Conservation (phyloP, 2,888 invertebrate species). For the Zootermopsis nevadensis region DNA sequence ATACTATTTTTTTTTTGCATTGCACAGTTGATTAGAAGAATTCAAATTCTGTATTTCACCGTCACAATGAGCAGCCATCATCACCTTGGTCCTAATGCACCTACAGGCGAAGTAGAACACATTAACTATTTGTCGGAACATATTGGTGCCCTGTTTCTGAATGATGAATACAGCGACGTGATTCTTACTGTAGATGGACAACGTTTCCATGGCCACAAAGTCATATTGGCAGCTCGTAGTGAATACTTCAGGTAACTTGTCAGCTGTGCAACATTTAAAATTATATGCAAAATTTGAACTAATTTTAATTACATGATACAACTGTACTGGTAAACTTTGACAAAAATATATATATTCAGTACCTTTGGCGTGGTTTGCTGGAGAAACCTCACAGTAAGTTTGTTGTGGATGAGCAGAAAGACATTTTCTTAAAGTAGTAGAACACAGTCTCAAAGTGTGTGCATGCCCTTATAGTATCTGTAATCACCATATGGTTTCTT, state of each 20-base stretch:
- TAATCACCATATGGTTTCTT: no score
- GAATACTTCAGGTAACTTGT: constrained; percentile 88
- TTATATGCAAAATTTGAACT: background rate
- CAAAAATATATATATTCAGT: no score
- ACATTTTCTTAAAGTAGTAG: no score
- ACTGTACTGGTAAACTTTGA: no score
- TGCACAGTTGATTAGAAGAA: background rate
- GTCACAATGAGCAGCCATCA: constrained; percentile 56
- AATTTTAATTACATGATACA: no score
- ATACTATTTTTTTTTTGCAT: background rate
- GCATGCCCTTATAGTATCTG: no score
- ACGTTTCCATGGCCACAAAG: constrained; percentile 76
- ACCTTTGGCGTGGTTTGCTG: no score
- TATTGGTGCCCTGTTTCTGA: constrained; percentile 86
- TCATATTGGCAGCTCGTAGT: constrained; percentile 94
- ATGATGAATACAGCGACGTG: constrained; percentile 92
- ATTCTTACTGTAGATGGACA: constrained; percentile 86
- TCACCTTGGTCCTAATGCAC: constrained; percentile 60
- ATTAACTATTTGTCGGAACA: constrained; percentile 82
- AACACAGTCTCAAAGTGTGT: no score
- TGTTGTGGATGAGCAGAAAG: no score
- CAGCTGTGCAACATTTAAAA: background rate
- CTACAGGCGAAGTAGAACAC: constrained; percentile 74
- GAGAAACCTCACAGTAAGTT: no score
- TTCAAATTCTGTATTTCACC: constrained; percentile 6